Evolutionary conservation across 1,140 invertebrate genomes (phyloP).

Genomic region (Laupala kohalensis): DNA sequence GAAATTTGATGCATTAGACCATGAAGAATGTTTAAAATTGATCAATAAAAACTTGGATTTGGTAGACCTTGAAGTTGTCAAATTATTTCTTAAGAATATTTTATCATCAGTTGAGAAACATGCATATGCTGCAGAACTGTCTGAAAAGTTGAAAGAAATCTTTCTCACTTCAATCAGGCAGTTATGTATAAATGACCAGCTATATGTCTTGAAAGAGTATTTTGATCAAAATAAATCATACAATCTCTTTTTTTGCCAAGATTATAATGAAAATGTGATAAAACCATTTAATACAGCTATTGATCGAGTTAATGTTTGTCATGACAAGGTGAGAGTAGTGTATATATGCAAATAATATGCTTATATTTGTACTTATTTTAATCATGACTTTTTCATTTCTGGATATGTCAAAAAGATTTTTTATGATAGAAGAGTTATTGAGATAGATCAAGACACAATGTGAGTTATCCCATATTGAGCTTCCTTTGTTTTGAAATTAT

Average conservation of each 20-base stretch:
- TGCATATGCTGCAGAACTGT: background rate
- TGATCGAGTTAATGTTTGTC: background rate
- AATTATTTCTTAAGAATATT: background rate
- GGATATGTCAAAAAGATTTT: background rate
- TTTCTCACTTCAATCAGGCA: background rate
- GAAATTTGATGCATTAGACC: background rate
- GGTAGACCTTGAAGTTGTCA: background rate
- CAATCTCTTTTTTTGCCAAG: background rate
- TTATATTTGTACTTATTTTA: background rate
- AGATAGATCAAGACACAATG: background rate
- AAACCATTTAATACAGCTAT: slow-evolving; percentile 1
- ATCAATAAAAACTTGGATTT: slow-evolving; percentile 7
- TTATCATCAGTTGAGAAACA: background rate
- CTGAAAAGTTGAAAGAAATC: background rate
- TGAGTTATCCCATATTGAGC: background rate
- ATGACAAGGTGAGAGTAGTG: background rate
- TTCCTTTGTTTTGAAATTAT: too few species aligned
- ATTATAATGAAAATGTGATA: background rate
- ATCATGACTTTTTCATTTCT: background rate
- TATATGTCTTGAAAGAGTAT: background rate
- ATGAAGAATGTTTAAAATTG: background rate
- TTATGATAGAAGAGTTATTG: background rate
- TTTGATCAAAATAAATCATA: background rate
- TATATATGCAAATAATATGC: background rate
- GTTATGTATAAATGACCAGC: background rate